These are phyloP conservation scores for Spodoptera litura DNA, from an alignment of 1,140 invertebrate genomes.

Conservation along the genomic window DNA sequence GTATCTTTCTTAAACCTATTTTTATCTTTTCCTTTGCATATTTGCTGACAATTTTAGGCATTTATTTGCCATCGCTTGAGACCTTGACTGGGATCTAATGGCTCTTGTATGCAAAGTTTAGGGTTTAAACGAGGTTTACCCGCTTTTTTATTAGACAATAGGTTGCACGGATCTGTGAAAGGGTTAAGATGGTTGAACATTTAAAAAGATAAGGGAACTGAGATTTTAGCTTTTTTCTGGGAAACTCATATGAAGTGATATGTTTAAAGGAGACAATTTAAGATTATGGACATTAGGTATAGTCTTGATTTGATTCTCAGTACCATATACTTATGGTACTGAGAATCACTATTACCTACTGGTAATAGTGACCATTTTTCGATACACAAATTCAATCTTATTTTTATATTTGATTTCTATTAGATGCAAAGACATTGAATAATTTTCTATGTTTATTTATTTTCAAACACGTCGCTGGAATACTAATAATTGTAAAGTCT, in stretches of 20 bases:
- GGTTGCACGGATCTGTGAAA: constrained; percentile 17
- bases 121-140: constrained; percentile 15
- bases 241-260: neutral
- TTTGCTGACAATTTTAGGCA: constrained; percentile 32
- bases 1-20: constrained; percentile 16
- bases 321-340: too few species aligned
- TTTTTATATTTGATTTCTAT: too few species aligned
- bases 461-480: too few species aligned
- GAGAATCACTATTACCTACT: too few species aligned
- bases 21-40: constrained; percentile 16
- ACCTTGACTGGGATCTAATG: constrained; percentile 9
- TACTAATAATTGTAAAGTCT: too few species aligned
- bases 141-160: constrained; percentile 37
- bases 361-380: too few species aligned
- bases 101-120: constrained; percentile 25
- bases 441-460: too few species aligned
- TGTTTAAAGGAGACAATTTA: too few species aligned
- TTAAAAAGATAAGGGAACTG: neutral
- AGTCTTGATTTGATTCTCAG: too few species aligned
- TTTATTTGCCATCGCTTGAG: constrained; percentile 28
- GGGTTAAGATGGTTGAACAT: neutral
- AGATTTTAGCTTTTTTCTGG: neutral
- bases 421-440: too few species aligned
- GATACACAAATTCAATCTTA: too few species aligned
- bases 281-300: too few species aligned